A percentile compares a stretch with the other conserved stretches of the same genome.
These are phyloP conservation scores for Dasyornis broadbenti DNA, from an alignment of 2,113 vertebrate genomes.

Conservation along the genomic window DNA sequence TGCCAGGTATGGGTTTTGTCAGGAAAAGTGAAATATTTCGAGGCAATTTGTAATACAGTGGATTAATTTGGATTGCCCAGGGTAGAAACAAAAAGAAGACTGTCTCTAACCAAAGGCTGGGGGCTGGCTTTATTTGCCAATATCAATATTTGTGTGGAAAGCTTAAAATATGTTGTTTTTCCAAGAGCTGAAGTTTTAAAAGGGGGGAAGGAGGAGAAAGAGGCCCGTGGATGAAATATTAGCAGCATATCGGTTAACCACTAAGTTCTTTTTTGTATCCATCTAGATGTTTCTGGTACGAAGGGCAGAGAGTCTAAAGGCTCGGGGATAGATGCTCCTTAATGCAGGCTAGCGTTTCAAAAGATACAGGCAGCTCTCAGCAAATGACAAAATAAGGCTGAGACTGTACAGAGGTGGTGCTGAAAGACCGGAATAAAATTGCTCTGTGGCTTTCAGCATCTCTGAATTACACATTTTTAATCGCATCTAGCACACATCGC, in stretches of 20 bases:
- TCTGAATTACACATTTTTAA: slow-evolving; percentile 6
- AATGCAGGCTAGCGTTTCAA: neutral
- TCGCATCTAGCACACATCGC: neutral
- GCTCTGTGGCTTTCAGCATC: slow-evolving; percentile 26
- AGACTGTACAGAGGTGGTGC: slow-evolving; percentile 11
- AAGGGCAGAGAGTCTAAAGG: neutral
- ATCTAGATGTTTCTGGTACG: neutral
- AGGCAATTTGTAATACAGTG: slow-evolving; percentile 28
- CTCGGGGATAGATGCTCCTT: neutral
- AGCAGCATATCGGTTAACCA: slow-evolving; percentile 65
- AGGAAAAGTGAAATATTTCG: slow-evolving; percentile 14
- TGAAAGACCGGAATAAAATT: slow-evolving; percentile 19
- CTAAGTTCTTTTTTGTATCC: slow-evolving; percentile 40
- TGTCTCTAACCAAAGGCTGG: slow-evolving; percentile 43
- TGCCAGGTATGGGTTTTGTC: neutral
- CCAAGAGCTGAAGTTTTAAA: slow-evolving; percentile 58
- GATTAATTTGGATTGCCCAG: slow-evolving; percentile 45
- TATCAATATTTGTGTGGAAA: slow-evolving; percentile 75
- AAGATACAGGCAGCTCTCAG: neutral
- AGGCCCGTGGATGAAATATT: slow-evolving; percentile 54
- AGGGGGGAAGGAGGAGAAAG: neutral
- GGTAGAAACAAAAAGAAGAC: slow-evolving; percentile 58
- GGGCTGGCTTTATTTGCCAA: slow-evolving; percentile 65
- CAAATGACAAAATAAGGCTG: slow-evolving; percentile 12
- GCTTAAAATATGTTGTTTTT: slow-evolving; percentile 73